phyloP scores from a whole-genome alignment of 2,797 vertebrate species.

The Bryconaethiops microstoma region DNA sequence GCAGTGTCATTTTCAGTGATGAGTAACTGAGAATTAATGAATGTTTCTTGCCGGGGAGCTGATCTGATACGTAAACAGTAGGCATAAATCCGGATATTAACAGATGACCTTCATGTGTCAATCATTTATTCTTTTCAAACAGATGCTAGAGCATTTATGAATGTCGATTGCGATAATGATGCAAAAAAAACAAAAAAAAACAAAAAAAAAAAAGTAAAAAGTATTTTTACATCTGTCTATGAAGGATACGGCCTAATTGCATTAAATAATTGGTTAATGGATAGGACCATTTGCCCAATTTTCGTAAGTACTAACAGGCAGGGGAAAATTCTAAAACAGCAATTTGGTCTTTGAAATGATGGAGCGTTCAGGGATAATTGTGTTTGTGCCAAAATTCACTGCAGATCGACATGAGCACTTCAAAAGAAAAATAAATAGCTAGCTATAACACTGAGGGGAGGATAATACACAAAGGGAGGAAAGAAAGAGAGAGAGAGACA shows the following conservation, averaged over 20 bases:
- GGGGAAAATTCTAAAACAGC: conserved; percentile 77
- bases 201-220: conserved; percentile 59
- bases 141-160: conserved; percentile 55
- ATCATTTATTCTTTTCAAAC: conserved; percentile 45
- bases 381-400: conserved; percentile 69
- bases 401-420: conserved; percentile 65
- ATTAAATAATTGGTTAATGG: conserved; percentile 91
- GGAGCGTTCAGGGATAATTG: conserved; percentile 70
- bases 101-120: conserved; percentile 64
- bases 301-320: conserved; percentile 89
- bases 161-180: conserved; percentile 78
- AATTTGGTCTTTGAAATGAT: conserved; percentile 71
- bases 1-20: conserved; percentile 9
- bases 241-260: conserved; percentile 82
- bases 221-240: conserved; percentile 82
- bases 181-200: conserved; percentile 56
- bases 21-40: conserved; percentile 9
- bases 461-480: conserved; percentile 42
- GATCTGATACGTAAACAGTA: conserved; percentile 61
- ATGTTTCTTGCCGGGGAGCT: conserved; percentile 20
- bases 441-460: conserved; percentile 37
- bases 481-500: neutral
- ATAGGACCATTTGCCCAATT: conserved; percentile 87
- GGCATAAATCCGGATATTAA: conserved; percentile 63
- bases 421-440: conserved; percentile 65